Conservation (phyloP, 2,797 vertebrate species). For the Helostoma temminkii region DNA sequence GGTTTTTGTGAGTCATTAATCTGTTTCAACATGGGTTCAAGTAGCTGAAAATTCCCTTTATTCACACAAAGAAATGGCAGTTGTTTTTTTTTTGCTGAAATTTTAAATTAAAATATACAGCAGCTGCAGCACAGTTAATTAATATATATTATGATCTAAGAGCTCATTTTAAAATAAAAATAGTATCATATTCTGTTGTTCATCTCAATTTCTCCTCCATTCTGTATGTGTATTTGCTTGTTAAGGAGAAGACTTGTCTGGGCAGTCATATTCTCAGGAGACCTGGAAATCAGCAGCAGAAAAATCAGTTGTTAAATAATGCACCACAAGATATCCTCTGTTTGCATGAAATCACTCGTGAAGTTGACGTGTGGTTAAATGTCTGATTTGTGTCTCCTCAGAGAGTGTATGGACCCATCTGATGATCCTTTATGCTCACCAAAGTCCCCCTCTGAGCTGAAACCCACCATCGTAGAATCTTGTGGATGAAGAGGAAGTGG, state of each 20-base stretch:
- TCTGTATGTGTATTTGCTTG: slow-evolving; percentile 38
- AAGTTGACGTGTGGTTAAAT: slow-evolving; percentile 21
- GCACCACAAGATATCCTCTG: slow-evolving; percentile 46
- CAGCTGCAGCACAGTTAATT: background rate
- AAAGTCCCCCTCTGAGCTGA: slow-evolving; percentile 74
- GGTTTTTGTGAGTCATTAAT: slow-evolving; percentile 52
- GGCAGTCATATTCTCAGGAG: slow-evolving; percentile 36
- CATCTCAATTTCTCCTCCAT: slow-evolving; percentile 20
- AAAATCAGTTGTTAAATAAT: slow-evolving; percentile 60
- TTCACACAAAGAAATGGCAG: slow-evolving; percentile 27
- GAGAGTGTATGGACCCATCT: slow-evolving; percentile 76
- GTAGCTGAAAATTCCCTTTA: slow-evolving; percentile 23
- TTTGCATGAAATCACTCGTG: slow-evolving; percentile 44
- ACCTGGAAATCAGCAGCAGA: slow-evolving; percentile 44
- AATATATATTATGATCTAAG: background rate
- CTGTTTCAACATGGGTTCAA: slow-evolving; percentile 34
- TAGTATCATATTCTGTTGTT: slow-evolving; percentile 28
- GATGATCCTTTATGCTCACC: slow-evolving; percentile 73
- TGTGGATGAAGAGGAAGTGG: slow-evolving; percentile 68
- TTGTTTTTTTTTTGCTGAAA: background rate
- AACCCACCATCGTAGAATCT: slow-evolving; percentile 55
- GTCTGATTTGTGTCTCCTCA: slow-evolving; percentile 67
- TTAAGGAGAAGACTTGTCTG: slow-evolving; percentile 28
- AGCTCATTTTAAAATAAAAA: background rate
- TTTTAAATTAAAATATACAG: slow-evolving; percentile 9